Base-by-base conservation (phyloP, 1,140 invertebrate genomes). In the Pantala flavescens region DNA sequence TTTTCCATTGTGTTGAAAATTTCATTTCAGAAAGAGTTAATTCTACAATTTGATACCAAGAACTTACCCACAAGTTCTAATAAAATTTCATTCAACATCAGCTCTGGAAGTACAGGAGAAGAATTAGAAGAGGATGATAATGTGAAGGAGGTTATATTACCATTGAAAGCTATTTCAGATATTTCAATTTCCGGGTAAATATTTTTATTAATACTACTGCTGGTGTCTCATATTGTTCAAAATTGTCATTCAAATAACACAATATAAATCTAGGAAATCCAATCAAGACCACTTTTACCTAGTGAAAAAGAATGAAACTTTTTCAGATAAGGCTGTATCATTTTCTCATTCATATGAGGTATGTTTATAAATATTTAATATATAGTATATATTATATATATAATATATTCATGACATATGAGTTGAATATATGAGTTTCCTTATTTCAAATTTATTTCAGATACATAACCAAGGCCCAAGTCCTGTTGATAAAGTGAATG, bases 211-310 rank as follows among this genome's bases (percentile, higher is more conserved):
- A 14, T 23, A 21, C 36, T 73, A 49, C 10, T 49, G 10, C 10
- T 11, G 9, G 16, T 9, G 16, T 11, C 43, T 49, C 10, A 11
- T 9, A 49, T 49, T 49, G 16, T 49, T 11, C 43, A 49, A 49
- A 16, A 49, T 49, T n/a, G n/a, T n/a, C n/a, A n/a, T 49, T 49
- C 43, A 49, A 16, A 63, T 63, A 21, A 21, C n/a, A 63, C 49
- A 63, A 63, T 63, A 3, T 5, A 63, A 63, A 63, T 63, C 0
- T 43, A 74, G 73, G 55, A 74, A 74, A 55, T 55, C 71, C 23
- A 42, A 10, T 24, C 36, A 14, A 42, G 23, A 24, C 16, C 23
- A 24, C 12, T 72, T 24, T 42, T 72, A 24, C 23, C 16, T 72
- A 3, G 71, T 24, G 3, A 24, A 42, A 42, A 14, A 24, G 16